These are phyloP conservation scores for Monopis laevigella DNA, from an alignment of 2,888 invertebrate species.

Conservation along the genomic window DNA sequence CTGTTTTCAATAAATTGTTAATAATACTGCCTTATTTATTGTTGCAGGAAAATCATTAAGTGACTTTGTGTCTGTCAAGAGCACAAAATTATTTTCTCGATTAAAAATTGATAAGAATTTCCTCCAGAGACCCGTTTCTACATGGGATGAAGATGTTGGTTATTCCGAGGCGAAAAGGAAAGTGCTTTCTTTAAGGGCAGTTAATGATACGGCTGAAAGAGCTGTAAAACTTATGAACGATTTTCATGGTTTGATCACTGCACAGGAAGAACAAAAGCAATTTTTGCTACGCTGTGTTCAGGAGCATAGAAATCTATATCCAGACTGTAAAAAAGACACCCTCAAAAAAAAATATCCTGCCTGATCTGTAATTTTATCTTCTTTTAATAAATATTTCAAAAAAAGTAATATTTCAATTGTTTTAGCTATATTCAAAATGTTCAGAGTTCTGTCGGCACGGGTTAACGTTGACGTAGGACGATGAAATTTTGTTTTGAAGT, in stretches of 20 bases:
- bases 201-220: slow-evolving; percentile 19
- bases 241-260: slow-evolving; percentile 20
- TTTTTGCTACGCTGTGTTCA: slow-evolving; percentile 19
- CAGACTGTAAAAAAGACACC: slow-evolving; percentile 12
- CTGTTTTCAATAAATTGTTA: neutral
- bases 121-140: slow-evolving; percentile 14
- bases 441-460: slow-evolving; percentile 12
- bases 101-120: slow-evolving; percentile 13
- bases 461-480: slow-evolving; percentile 11
- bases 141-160: slow-evolving; percentile 17
- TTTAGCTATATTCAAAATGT: slow-evolving; percentile 4
- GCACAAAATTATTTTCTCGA: slow-evolving; percentile 16
- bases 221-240: slow-evolving; percentile 21
- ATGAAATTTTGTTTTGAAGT: slow-evolving; percentile 13
- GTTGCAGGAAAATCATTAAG: slow-evolving; percentile 15
- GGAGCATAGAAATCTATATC: slow-evolving; percentile 13
- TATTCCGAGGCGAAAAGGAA: slow-evolving; percentile 14
- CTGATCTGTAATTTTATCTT: slow-evolving; percentile 9
- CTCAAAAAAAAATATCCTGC: slow-evolving; percentile 12
- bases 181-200: slow-evolving; percentile 13
- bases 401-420: slow-evolving; percentile 7
- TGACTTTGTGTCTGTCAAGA: slow-evolving; percentile 17
- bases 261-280: slow-evolving; percentile 18
- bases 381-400: slow-evolving; percentile 8
- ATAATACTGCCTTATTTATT: slow-evolving; percentile 13